Conservation (phyloP, 2,888 invertebrate genomes). For the Pseudococcus viburni region DNA sequence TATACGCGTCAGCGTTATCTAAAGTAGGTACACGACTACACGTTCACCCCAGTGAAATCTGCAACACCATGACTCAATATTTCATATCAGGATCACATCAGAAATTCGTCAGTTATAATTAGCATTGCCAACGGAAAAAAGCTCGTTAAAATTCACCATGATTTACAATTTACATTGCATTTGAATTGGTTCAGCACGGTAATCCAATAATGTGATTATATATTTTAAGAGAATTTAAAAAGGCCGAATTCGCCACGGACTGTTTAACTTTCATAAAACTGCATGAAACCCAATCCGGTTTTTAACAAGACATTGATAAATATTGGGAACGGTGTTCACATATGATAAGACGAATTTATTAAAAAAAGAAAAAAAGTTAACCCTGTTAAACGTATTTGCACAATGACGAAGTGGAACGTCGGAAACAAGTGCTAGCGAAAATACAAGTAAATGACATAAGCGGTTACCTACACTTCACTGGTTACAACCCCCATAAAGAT, state of each 20-base stretch:
- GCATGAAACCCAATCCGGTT: slow-evolving; percentile 33
- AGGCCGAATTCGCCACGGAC: slow-evolving; percentile 23
- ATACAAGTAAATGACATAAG: slow-evolving; percentile 66
- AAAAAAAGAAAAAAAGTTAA: slow-evolving; percentile 12
- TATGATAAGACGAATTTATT: slow-evolving; percentile 49
- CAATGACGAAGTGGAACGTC: slow-evolving; percentile 60
- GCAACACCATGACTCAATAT: no score
- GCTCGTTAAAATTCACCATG: not conserved
- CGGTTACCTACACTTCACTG: slow-evolving; percentile 66
- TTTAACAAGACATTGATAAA: slow-evolving; percentile 21
- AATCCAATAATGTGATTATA: slow-evolving; percentile 33
- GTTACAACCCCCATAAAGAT: slow-evolving; percentile 61
- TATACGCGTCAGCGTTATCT: no score
- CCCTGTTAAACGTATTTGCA: slow-evolving; percentile 30
- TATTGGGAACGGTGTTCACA: slow-evolving; percentile 30
- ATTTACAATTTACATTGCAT: not conserved
- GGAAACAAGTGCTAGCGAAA: slow-evolving; percentile 64
- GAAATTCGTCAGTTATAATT: not conserved
- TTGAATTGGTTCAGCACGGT: not conserved
- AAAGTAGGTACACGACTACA: no score
- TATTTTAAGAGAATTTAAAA: not conserved
- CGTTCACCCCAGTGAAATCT: no score
- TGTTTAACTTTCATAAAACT: slow-evolving; percentile 40
- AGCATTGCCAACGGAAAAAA: not conserved
- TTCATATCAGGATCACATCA: no score